Percentiles rank a stretch among this genome's conserved stretches.
These are phyloP conservation scores for Limanda limanda DNA, from an alignment of 2,113 vertebrate species.

Conservation along the genomic window DNA sequence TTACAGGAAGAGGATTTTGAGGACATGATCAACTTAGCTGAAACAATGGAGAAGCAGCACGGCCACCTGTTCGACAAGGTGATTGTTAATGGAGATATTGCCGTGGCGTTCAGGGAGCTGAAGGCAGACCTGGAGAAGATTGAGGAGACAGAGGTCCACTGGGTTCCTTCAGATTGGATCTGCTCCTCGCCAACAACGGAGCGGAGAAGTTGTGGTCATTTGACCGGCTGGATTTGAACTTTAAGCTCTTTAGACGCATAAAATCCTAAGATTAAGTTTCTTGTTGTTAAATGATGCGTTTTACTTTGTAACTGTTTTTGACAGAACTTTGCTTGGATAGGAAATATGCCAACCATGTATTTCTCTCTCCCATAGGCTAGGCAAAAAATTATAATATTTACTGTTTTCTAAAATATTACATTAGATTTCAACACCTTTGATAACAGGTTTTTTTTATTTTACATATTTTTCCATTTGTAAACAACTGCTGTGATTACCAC, in stretches of 20 bases:
- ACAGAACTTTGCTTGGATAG: not conserved
- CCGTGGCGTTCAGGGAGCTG: conserved; percentile 86
- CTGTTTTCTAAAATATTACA: not conserved
- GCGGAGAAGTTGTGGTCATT: conserved; percentile 47
- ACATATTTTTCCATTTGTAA: conserved; percentile 24
- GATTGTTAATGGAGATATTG: conserved; percentile 90
- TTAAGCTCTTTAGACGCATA: not conserved
- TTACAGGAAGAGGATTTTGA: conserved; percentile 93
- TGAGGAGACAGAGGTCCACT: conserved; percentile 83
- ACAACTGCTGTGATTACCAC: conserved; percentile 26
- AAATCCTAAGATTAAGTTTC: not conserved
- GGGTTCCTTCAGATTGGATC: conserved; percentile 91
- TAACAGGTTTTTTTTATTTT: not conserved
- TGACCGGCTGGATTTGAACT: conserved; percentile 59
- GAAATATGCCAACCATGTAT: not conserved
- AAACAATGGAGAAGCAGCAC: conserved; percentile 88
- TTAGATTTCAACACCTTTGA: not conserved
- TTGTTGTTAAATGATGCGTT: not conserved
- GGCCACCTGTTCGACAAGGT: conserved; percentile 91
- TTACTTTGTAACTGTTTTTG: not conserved
- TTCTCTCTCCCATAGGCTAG: too few species aligned
- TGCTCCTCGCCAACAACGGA: conserved; percentile 72
- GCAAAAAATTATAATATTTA: not conserved
- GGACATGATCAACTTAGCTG: conserved; percentile 89
- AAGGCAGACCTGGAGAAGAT: conserved; percentile 86